Conservation (phyloP, 2,113 vertebrate species). For the Lagenorhynchus albirostris region DNA sequence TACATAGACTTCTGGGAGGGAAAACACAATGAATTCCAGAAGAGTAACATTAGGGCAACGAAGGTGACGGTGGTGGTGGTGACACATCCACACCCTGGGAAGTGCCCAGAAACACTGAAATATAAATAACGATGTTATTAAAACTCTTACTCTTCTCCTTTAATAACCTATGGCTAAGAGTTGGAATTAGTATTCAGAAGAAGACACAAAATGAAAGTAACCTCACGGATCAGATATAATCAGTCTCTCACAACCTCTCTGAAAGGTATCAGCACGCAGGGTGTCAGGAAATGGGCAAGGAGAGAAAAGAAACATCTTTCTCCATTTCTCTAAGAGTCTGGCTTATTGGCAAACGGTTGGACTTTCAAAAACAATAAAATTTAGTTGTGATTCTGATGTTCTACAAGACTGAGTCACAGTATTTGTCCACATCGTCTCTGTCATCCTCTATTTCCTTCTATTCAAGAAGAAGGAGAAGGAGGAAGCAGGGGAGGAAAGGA, state of each 20-base stretch:
- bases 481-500: background rate
- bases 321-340: background rate
- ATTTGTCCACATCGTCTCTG: background rate
- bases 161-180: background rate
- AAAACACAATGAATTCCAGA: background rate
- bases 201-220: slow-evolving; percentile 7
- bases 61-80: background rate
- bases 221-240: background rate
- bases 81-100: background rate
- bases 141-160: slow-evolving; percentile 15
- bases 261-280: background rate
- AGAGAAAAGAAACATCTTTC: background rate
- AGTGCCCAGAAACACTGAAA: background rate
- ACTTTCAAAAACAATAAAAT: background rate
- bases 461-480: background rate
- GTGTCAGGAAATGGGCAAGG: background rate
- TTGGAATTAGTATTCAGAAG: background rate
- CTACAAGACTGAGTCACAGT: background rate
- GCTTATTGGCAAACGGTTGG: background rate
- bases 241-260: background rate
- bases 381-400: background rate
- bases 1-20: background rate
- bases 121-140: background rate
- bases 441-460: background rate
- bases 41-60: background rate